These are phyloP conservation scores for Ormyrus labotus DNA, from an alignment of 2,888 invertebrate genomes.

Conservation along the genomic window DNA sequence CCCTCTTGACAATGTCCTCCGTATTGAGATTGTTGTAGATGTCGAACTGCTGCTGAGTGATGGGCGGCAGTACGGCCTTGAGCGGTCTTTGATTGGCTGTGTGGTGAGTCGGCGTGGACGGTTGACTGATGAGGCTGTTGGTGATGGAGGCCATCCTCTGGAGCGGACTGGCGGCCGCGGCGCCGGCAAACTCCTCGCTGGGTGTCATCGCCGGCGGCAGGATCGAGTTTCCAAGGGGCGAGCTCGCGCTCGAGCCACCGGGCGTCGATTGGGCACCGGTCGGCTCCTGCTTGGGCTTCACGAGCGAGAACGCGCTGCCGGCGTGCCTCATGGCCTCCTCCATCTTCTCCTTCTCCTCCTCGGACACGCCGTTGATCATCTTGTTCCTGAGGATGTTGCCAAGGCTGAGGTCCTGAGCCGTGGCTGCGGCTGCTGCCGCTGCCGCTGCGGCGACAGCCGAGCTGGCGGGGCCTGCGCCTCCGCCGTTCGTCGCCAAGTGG, in stretches of 20 bases:
- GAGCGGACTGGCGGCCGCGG: slow-evolving; percentile 93
- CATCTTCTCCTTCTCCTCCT: slow-evolving; percentile 82
- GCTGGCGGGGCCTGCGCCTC: slow-evolving; percentile 72
- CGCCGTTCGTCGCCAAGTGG: slow-evolving; percentile 73
- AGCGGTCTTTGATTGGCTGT: slow-evolving; percentile 90
- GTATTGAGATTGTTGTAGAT: slow-evolving; percentile 98
- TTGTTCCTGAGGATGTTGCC: slow-evolving; percentile 81
- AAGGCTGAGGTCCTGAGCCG: slow-evolving; percentile 89
- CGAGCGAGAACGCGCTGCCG: slow-evolving; percentile 91
- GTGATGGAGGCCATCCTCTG: slow-evolving; percentile 99
- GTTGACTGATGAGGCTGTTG: slow-evolving; percentile 95
- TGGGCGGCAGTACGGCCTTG: slow-evolving; percentile 97
- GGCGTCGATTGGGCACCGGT: slow-evolving; percentile 80
- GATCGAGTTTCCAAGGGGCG: slow-evolving; percentile 90
- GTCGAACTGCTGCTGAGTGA: slow-evolving; percentile 99
- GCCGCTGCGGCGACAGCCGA: slow-evolving; percentile 84
- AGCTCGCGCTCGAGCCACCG: slow-evolving; percentile 87
- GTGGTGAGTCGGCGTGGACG: slow-evolving; percentile 90
- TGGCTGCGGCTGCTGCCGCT: slow-evolving; percentile 75
- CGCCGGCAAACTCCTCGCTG: slow-evolving; percentile 86
- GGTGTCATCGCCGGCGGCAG: slow-evolving; percentile 90
- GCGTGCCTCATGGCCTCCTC: slow-evolving; percentile 87
- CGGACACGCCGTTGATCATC: slow-evolving; percentile 81
- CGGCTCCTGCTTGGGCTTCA: slow-evolving; percentile 89
- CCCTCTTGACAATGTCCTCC: slow-evolving; percentile 97